Percentiles rank a stretch among this genome's conserved stretches.
Conservation (phyloP, 2,888 invertebrate species). For the Leptinotarsa haldemani region DNA sequence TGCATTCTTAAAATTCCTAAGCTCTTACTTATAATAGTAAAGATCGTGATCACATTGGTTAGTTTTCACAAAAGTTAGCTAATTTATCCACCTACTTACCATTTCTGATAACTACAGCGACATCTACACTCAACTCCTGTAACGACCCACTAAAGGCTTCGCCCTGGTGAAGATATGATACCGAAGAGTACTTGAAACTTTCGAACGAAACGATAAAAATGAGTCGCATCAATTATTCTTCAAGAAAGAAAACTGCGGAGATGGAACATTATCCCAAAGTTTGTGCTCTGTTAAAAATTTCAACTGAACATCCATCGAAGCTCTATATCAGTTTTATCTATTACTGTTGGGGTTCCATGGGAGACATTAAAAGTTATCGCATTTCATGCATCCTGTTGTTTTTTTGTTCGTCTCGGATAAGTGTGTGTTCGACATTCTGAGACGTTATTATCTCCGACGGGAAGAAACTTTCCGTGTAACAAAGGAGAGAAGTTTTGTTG, state of each 20-base stretch:
- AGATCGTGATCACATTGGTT: no score
- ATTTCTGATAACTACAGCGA: neutral
- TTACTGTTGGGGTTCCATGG: slow-evolving; percentile 39
- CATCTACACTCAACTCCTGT: neutral
- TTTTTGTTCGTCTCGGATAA: slow-evolving; percentile 25
- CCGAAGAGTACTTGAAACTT: slow-evolving; percentile 7
- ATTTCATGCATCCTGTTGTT: slow-evolving; percentile 41
- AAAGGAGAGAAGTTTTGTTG: neutral
- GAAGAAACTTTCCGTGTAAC: neutral
- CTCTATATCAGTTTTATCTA: slow-evolving; percentile 39
- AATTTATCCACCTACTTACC: no score
- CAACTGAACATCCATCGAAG: slow-evolving; percentile 23
- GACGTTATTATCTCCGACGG: slow-evolving; percentile 9
- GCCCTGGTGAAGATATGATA: neutral
- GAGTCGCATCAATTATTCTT: neutral
- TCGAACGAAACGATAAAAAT: neutral
- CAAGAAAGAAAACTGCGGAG: neutral
- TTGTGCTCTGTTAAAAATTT: slow-evolving; percentile 30
- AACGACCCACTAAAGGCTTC: neutral
- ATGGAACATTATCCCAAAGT: slow-evolving; percentile 35
- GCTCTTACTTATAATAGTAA: no score
- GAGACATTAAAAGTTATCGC: slow-evolving; percentile 39
- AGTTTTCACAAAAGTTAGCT: no score
- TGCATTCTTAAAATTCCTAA: no score
- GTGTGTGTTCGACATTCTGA: slow-evolving; percentile 23